Evolutionary conservation across 2,888 invertebrate species (phyloP).

Genomic region (Epirrita christyi): DNA sequence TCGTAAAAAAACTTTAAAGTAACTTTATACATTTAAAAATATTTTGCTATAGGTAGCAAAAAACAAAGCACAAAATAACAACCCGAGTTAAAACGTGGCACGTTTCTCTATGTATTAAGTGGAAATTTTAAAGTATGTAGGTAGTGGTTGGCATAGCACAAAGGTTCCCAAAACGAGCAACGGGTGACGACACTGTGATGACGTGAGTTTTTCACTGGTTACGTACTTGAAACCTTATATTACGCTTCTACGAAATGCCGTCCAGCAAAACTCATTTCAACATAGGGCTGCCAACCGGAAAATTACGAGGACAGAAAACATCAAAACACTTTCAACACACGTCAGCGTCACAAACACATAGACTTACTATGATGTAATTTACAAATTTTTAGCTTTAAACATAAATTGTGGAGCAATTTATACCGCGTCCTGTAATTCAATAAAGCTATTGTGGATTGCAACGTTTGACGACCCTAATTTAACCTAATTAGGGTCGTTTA

Average conservation of each 20-base stretch:
- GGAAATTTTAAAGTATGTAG: constrained; percentile 30
- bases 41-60: background rate
- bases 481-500: constrained; percentile 34
- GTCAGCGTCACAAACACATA: constrained; percentile 22
- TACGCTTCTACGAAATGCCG: constrained; percentile 21
- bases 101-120: constrained; percentile 33
- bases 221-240: constrained; percentile 12
- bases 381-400: constrained; percentile 22
- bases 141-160: constrained; percentile 38
- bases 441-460: constrained; percentile 34
- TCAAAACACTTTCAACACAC: constrained; percentile 36
- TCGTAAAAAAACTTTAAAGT: too few species aligned
- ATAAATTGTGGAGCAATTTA: constrained; percentile 17
- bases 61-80: constrained; percentile 12
- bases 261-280: constrained; percentile 46
- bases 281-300: constrained; percentile 45
- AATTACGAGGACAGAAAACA: constrained; percentile 45
- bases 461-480: constrained; percentile 32
- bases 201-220: constrained; percentile 38
- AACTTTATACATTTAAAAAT: too few species aligned
- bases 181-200: constrained; percentile 41
- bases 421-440: constrained; percentile 23
- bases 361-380: constrained; percentile 28
- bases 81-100: constrained; percentile 12
- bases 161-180: constrained; percentile 32